Base-by-base conservation (phyloP, 1,140 invertebrate species). In the Drosophila nebulosa region DNA sequence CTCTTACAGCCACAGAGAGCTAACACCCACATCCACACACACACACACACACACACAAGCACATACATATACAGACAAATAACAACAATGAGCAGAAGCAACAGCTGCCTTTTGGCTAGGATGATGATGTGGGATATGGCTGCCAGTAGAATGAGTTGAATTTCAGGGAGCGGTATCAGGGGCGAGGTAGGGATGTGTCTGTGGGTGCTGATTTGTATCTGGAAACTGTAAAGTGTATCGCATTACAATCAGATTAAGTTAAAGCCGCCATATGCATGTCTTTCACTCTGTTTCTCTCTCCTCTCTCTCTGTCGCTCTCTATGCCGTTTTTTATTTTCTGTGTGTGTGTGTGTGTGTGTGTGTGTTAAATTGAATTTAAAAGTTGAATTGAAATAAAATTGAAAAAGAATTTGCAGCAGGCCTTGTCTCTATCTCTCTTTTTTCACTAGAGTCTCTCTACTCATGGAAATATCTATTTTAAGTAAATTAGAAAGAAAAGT, bases 191-290 rank as follows among this genome's bases (percentile, higher is more conserved):
- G 39, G 39, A 21, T 46, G 39, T 46, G 39, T 46, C 39, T 85
- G 78, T 86, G 83, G 78, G 83, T 88, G 81, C 81, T 88, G 81
- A 86, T 86, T 86, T 86, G 74, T 86, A 86, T 86, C 81, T 86
- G 51, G 64, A 81, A 79, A 86, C 81, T 86, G 81, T 77, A 86
- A 86, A 86, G 78, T 86, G 81, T 86, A 86, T 86, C 81, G 83
- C 60, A 86, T 86, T 86, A 86, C 81, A 86, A 86, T 86, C 81
- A 81, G 81, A 86, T 86, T 86, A 86, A 88, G 74, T 88, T 88
- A 75, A 86, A 75, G 81, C 81, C 78, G 61, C 64, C 81, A 64
- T 57, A 66, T 80, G 78, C 66, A 72, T 53, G 58, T 30, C 10
- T 27, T 42, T 12, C 16, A 21, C 7, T 36, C 24, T 30, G 18